These are phyloP conservation scores for Sinocyclocheilus anophthalmus DNA, from an alignment of 2,113 vertebrate species.

Conservation along the genomic window DNA sequence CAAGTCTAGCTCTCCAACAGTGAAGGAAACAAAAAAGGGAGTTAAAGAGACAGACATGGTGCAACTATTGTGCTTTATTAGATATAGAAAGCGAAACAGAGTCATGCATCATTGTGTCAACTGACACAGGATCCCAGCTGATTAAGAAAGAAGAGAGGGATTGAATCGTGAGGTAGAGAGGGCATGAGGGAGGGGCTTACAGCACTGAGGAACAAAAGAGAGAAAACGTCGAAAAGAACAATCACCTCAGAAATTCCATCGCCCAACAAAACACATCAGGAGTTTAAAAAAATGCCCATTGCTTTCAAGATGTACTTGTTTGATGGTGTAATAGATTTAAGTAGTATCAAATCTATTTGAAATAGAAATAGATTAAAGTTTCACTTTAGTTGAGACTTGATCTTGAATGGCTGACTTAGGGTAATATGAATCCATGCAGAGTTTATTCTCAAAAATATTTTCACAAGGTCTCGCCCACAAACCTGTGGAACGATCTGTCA, in stretches of 20 bases:
- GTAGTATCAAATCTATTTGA: neutral
- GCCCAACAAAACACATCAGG: conserved; percentile 44
- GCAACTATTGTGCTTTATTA: conserved; percentile 79
- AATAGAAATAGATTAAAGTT: conserved; percentile 17
- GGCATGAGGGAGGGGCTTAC: conserved; percentile 41
- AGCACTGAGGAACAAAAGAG: conserved; percentile 58
- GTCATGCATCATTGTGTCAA: conserved; percentile 73
- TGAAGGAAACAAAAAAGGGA: neutral
- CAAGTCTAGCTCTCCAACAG: neutral
- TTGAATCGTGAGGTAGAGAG: conserved; percentile 73
- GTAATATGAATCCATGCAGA: conserved; percentile 26
- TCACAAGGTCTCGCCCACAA: neutral
- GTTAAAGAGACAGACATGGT: conserved; percentile 26
- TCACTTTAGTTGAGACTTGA: conserved; percentile 18
- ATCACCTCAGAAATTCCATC: conserved; percentile 43
- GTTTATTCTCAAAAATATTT: conserved; percentile 9
- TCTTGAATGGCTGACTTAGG: conserved; percentile 3
- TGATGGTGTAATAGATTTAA: neutral
- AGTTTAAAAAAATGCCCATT: conserved; percentile 23
- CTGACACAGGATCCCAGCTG: conserved; percentile 70
- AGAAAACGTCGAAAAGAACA: conserved; percentile 51
- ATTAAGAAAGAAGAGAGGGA: conserved; percentile 53
- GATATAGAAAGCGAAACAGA: conserved; percentile 71
- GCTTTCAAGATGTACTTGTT: conserved; percentile 3
- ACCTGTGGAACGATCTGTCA: neutral